phyloP scores from a whole-genome alignment of 2,888 invertebrate genomes.

The Hirtodrosophila alboralis region DNA sequence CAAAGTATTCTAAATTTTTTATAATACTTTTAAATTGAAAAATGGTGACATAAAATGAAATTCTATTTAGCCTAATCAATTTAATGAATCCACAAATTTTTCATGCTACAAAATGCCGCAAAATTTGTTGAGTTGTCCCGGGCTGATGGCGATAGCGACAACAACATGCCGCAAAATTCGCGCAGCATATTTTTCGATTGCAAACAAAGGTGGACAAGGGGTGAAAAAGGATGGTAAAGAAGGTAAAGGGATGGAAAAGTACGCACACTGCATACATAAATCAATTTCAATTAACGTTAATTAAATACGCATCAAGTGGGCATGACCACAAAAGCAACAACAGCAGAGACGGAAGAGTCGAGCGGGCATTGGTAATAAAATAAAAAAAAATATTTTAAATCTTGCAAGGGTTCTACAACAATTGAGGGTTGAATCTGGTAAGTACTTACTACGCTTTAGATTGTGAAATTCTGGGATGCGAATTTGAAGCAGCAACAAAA shows the following conservation, averaged over 20 bases:
- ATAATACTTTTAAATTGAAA: too few relatives aligned
- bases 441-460: too few relatives aligned
- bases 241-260: conserved; percentile 20
- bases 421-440: conserved; percentile 45
- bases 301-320: conserved; percentile 82
- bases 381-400: conserved; percentile 13
- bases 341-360: conserved; percentile 17
- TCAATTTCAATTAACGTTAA: conserved; percentile 83
- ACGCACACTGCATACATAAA: conserved; percentile 77
- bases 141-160: conserved; percentile 17
- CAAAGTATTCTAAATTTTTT: too few relatives aligned
- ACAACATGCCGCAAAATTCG: conserved; percentile 62
- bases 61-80: conserved; percentile 57
- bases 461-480: too few relatives aligned
- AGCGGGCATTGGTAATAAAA: conserved; percentile 17
- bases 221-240: too few relatives aligned
- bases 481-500: conserved; percentile 2
- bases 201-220: too few relatives aligned
- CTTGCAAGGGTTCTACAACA: conserved; percentile 33
- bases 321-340: conserved; percentile 75
- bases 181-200: conserved; percentile 56
- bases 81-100: conserved; percentile 55
- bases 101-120: conserved; percentile 56
- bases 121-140: conserved; percentile 36
- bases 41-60: background rate